Percentiles rank a stretch among this genome's conserved stretches.
Conservation (phyloP, 2,113 vertebrate species). For the Antigone vipio region DNA sequence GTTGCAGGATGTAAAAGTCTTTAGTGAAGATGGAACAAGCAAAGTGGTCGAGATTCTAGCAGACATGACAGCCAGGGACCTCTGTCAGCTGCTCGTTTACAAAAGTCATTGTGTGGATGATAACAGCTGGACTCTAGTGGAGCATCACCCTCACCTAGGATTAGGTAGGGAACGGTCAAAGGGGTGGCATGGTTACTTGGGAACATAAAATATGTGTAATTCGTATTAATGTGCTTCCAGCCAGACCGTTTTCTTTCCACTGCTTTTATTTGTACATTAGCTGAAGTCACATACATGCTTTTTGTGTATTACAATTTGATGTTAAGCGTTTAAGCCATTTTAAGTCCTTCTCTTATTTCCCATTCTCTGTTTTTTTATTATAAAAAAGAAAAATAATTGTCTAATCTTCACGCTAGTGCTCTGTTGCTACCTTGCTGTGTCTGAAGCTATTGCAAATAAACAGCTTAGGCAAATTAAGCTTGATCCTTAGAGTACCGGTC, state of each 20-base stretch:
- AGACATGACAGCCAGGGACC: constrained; percentile 94
- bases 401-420: background rate
- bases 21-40: constrained; percentile 93
- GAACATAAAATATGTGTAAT: background rate
- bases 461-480: constrained; percentile 19
- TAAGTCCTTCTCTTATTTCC: background rate
- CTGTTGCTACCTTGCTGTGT: constrained; percentile 27
- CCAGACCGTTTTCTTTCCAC: background rate
- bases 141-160: constrained; percentile 93
- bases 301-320: constrained; percentile 26
- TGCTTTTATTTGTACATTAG: constrained; percentile 32
- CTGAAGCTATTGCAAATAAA: constrained; percentile 17
- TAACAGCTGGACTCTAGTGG: constrained; percentile 97
- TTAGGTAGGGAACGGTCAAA: constrained; percentile 81
- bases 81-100: constrained; percentile 97
- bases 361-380: background rate
- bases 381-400: background rate
- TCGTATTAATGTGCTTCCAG: background rate
- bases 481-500: constrained; percentile 33
- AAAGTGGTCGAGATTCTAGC: constrained; percentile 95
- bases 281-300: constrained; percentile 6
- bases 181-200: constrained; percentile 30
- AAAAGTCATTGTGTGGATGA: constrained; percentile 98
- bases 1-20: constrained; percentile 95
- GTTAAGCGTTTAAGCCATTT: background rate